Conservation (phyloP, 2,888 invertebrate species). For the Eueremaeus valkanovi region DNA sequence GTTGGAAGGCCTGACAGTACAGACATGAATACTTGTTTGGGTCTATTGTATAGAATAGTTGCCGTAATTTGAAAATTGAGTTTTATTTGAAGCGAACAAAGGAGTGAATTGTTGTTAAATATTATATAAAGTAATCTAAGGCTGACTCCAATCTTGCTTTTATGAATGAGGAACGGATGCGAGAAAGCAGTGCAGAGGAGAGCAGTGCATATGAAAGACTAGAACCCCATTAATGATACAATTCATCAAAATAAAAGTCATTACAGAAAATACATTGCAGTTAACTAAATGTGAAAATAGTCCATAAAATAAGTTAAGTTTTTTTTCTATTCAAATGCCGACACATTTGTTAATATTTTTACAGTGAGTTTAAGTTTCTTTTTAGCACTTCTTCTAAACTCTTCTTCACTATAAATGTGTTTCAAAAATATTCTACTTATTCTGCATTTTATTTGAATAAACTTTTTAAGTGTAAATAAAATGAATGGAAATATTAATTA, state of each 20-base stretch:
- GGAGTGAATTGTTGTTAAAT: not conserved
- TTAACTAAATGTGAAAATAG: not conserved
- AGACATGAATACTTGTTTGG: constrained; percentile 1
- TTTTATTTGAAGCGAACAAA: not conserved
- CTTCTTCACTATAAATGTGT: not conserved
- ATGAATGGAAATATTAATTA: not conserved
- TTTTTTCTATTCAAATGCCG: not conserved
- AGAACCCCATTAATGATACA: not conserved
- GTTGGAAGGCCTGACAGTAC: not conserved
- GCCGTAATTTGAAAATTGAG: constrained; percentile 30
- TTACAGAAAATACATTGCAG: not conserved
- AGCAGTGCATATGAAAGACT: not conserved
- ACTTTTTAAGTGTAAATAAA: not conserved
- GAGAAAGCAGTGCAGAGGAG: not conserved
- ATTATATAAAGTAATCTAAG: constrained; percentile 11
- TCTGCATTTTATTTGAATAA: not conserved
- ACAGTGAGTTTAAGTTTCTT: not conserved
- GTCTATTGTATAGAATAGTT: not conserved
- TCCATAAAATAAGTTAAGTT: not conserved
- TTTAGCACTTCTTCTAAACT: not conserved
- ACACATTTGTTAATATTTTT: not conserved
- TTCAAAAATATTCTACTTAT: not conserved
- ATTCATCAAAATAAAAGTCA: constrained; percentile 19
- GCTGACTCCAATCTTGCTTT: not conserved
- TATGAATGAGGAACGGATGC: constrained; percentile 5